These are phyloP conservation scores for Bombus huntii DNA, from an alignment of 1,140 invertebrate species.

Conservation along the genomic window DNA sequence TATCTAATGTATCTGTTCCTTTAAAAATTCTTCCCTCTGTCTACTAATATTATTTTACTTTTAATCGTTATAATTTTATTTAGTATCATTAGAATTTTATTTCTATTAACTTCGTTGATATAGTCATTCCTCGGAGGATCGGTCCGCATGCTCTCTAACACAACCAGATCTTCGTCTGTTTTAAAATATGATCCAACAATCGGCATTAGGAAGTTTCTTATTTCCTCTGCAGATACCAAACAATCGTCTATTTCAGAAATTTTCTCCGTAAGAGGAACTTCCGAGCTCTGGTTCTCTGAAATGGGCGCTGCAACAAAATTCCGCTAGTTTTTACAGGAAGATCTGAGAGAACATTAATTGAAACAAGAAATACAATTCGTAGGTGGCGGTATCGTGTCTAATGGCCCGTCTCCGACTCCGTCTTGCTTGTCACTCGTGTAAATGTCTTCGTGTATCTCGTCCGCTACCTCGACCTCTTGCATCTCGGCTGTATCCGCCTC, in stretches of 20 bases:
- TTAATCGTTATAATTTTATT: neutral
- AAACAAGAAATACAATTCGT: constrained; percentile 25
- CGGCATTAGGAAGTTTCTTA: constrained; percentile 9
- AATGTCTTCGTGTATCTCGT: neutral
- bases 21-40: neutral
- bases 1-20: no score
- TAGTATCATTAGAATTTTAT: neutral
- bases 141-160: constrained; percentile 21
- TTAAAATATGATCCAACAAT: constrained; percentile 28
- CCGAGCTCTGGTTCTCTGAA: neutral
- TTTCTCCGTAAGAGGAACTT: neutral
- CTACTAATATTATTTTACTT: neutral
- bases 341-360: neutral
- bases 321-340: neutral
- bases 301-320: constrained; percentile 2
- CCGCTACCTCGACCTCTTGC: neutral
- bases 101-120: constrained; percentile 59
- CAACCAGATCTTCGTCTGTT: constrained; percentile 52
- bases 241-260: neutral
- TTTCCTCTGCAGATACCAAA: neutral
- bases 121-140: constrained; percentile 16
- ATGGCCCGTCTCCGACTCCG: constrained; percentile 26
- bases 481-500: neutral
- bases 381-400: neutral
- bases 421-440: constrained; percentile 1